Base-by-base conservation (phyloP, 2,888 invertebrate genomes). In the Bembecia ichneumoniformis region DNA sequence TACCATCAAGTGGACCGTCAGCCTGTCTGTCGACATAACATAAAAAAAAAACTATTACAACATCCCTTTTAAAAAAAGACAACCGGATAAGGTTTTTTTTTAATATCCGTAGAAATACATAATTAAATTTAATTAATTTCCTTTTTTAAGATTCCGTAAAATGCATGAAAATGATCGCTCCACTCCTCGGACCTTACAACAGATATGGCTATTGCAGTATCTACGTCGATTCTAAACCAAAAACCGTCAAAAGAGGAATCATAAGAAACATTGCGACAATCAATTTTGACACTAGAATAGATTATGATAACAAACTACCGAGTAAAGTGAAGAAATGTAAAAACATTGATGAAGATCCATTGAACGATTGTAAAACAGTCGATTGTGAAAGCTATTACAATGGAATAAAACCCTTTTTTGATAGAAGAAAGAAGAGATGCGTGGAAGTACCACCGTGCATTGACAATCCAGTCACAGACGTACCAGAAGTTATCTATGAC, bases 381-480 rank as follows among this genome's bases (percentile, higher is more conserved):
- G 59, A 78, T 48, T 86, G 84, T 62, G 82, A 81, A 10, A 54
- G 56, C 3, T 63, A 67, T 67, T 82, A 84, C 53, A 84, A 84
- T 50, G 77, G 74, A 0, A 65, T 60, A 47, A 77, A 62, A 47
- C 59, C 77, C 0, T 64, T 66, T 61, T 81, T 59, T 47, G 66
- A 64, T 58, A 59, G 51, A 15, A 59, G 58, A 14, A 51, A 57
- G 2, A 74, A 69, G 52, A 63, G 69, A 49, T 86, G 86, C 40
- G 49, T 61, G 0, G 51, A 59, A 34, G 53, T 62, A 34, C 77
- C 81, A 0, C 28, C 47, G 3, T 82, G 82, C 55, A 4, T 68
- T 2, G 48, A 61, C 9, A 55, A 58, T 14, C 14, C 50, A 15
- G 53, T 64, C 3, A 50, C 52, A 16, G 71, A 71, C 34, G 43